Conservation (phyloP, 2,888 invertebrate species). For the Tetropium fuscum region DNA sequence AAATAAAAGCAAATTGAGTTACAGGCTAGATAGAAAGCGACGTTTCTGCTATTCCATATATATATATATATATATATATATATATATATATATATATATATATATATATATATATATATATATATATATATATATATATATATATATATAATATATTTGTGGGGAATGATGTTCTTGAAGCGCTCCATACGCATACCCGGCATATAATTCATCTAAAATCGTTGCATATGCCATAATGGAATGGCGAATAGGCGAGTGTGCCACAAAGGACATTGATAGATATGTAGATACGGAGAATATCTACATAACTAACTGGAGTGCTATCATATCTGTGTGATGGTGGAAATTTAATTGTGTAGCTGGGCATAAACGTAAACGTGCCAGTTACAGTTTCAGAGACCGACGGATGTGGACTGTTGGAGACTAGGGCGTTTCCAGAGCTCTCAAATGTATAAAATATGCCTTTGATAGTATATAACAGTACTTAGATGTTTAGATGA, state of each 20-base stretch:
- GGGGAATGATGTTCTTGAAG: no score
- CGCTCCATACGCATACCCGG: not conserved
- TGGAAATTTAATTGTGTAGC: constrained; percentile 27
- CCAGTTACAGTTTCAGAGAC: not conserved
- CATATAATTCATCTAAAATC: constrained; percentile 11
- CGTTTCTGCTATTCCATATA: no score
- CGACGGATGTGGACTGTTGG: constrained; percentile 1
- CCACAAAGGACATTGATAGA: constrained; percentile 29
- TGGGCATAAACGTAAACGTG: constrained; percentile 10
- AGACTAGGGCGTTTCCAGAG: not conserved
- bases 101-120: no score
- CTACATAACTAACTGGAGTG: constrained; percentile 10
- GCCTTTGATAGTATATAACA: no score
- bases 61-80: no score
- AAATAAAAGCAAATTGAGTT: no score
- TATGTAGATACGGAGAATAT: constrained; percentile 23
- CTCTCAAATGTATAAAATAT: no score
- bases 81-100: no score
- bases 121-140: no score
- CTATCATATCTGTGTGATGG: constrained; percentile 20
- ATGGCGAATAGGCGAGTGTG: constrained; percentile 18
- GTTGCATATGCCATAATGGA: constrained; percentile 23
- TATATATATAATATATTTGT: no score
- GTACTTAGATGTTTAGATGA: no score
- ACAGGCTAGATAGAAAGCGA: no score